These are phyloP conservation scores for Trichopria drosophilae DNA, from an alignment of 2,888 invertebrate genomes.

Conservation along the genomic window DNA sequence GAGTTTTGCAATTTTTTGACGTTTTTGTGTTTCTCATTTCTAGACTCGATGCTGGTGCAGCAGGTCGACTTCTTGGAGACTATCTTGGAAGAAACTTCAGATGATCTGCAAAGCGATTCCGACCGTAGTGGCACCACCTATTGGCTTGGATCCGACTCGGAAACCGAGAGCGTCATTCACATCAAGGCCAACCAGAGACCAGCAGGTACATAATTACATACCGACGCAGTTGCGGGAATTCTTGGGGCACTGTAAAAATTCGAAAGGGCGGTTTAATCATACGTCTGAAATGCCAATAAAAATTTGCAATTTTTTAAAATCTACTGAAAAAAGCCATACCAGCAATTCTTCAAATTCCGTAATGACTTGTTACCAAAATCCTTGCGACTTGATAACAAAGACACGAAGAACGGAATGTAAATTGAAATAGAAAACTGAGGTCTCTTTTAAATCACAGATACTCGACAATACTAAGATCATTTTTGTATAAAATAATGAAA, in stretches of 20 bases:
- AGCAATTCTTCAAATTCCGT: no score
- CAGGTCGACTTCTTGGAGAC: constrained; percentile 78
- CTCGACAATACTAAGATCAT: no score
- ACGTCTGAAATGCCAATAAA: no score
- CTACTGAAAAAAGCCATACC: no score
- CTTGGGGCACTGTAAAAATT: not conserved
- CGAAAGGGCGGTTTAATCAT: constrained; percentile 4
- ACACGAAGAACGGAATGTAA: no score
- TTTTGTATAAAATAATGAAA: no score
- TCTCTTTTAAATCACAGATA: no score
- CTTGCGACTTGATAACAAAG: no score
- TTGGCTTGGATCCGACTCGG: constrained; percentile 72
- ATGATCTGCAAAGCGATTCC: constrained; percentile 77
- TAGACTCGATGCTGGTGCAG: constrained; percentile 56
- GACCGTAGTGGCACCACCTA: constrained; percentile 63
- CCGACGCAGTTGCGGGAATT: not conserved
- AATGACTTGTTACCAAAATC: no score
- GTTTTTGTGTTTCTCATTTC: constrained; percentile 22
- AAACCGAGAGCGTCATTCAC: constrained; percentile 78
- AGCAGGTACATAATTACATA: constrained; percentile 43
- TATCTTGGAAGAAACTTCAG: constrained; percentile 86
- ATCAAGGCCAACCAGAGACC: constrained; percentile 50
- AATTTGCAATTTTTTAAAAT: no score
- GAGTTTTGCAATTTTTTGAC: no score
- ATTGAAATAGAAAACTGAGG: no score